phyloP scores from a whole-genome alignment of 2,113 vertebrate genomes.

The Chaetura pelagica region DNA sequence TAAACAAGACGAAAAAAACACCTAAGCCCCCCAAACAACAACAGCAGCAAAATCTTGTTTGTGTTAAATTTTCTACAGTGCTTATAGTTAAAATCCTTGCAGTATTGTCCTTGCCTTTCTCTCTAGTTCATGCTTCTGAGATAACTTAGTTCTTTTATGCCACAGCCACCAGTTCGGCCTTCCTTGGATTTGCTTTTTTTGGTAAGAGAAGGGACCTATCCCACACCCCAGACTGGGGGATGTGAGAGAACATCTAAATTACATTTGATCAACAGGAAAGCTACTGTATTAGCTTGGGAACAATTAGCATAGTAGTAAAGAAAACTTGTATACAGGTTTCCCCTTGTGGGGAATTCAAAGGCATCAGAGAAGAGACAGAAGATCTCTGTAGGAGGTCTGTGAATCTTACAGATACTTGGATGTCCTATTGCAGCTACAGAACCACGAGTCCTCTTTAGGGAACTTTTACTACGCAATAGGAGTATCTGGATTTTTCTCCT shows the following conservation, averaged over 20 bases:
- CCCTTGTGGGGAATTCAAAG: neutral
- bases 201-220: neutral
- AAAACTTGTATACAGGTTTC: neutral
- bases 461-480: neutral
- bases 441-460: accelerated
- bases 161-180: neutral
- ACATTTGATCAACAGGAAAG: neutral
- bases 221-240: neutral
- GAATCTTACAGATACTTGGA: neutral
- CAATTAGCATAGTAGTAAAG: neutral
- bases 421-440: neutral
- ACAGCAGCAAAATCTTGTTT: neutral
- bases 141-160: neutral
- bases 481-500: neutral
- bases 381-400: accelerated
- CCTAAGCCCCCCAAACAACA: no score
- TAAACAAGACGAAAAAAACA: neutral
- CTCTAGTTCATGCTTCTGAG: neutral
- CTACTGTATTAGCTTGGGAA: neutral
- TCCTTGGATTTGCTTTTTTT: neutral
- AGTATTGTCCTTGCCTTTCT: neutral
- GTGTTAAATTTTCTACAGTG: neutral
- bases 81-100: neutral
- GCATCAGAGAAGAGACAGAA: neutral
- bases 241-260: neutral